phyloP scores from a whole-genome alignment of 1,140 invertebrate genomes.

The Drusus annulatus region DNA sequence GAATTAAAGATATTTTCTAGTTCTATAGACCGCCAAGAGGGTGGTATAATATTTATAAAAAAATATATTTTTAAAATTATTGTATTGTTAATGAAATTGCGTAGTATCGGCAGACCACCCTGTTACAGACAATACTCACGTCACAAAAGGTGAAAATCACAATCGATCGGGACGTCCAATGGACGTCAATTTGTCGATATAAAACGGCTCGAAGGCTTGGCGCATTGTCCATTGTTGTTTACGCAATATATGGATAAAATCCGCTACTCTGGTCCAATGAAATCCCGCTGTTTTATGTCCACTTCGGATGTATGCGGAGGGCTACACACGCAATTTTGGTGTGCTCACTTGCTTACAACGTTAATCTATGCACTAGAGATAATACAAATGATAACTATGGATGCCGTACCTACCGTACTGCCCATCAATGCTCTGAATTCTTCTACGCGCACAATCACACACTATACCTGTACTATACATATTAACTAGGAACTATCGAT shows the following conservation, averaged over 20 bases:
- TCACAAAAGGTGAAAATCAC: not conserved
- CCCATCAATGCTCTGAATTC: too few species aligned
- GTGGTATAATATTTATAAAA: too few species aligned
- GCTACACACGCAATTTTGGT: not conserved
- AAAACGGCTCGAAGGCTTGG: not conserved
- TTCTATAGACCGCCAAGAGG: too few species aligned
- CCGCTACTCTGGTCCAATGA: not conserved
- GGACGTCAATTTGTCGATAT: conserved; percentile 8
- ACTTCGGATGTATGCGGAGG: not conserved
- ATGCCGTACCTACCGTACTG: too few species aligned
- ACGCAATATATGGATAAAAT: not conserved
- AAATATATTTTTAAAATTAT: too few species aligned
- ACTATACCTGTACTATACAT: too few species aligned
- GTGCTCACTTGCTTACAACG: not conserved
- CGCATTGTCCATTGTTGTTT: conserved; percentile 28
- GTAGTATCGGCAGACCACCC: not conserved
- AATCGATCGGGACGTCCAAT: not conserved
- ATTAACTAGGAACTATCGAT: too few species aligned
- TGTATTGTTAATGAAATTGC: not conserved
- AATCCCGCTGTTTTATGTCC: conserved; percentile 17
- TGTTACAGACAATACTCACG: not conserved
- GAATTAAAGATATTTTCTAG: too few species aligned
- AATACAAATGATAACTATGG: too few species aligned
- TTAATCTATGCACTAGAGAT: not conserved
- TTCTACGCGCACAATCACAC: too few species aligned